Conservation (phyloP, 2,888 invertebrate species). For the Eupeodes luniger region DNA sequence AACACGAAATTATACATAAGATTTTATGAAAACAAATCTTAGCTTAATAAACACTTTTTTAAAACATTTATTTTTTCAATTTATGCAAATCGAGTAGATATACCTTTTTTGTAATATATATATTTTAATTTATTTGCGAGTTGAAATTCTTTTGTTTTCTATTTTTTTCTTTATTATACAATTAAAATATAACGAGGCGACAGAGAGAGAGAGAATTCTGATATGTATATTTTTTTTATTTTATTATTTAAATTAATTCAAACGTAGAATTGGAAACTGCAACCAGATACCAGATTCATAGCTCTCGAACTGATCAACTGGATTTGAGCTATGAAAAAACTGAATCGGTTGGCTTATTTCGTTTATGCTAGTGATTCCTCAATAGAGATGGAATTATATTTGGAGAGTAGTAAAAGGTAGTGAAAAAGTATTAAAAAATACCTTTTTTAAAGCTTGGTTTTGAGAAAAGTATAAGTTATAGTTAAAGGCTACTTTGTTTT, state of each 20-base stretch:
- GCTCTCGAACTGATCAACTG: conserved; percentile 76
- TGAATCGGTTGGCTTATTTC: conserved; percentile 72
- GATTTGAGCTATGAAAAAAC: conserved; percentile 74
- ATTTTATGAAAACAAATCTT: conserved; percentile 7
- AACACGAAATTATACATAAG: conserved; percentile 39
- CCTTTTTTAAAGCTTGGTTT: not conserved
- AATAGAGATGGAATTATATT: conserved; percentile 46
- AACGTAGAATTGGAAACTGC: conserved; percentile 75
- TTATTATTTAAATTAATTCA: conserved; percentile 47
- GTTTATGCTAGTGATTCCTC: conserved; percentile 59
- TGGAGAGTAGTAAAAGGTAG: conserved; percentile 30
- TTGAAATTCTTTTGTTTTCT: conserved; percentile 44
- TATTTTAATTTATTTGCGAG: conserved; percentile 42
- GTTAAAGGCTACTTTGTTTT: no score
- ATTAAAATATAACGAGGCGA: conserved; percentile 20
- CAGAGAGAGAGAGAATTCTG: conserved; percentile 47
- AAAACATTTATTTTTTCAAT: conserved; percentile 37
- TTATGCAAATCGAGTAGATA: conserved; percentile 22
- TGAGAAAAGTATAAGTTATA: not conserved
- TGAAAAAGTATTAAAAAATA: not conserved
- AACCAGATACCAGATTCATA: conserved; percentile 76
- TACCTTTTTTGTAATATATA: conserved; percentile 35
- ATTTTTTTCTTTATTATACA: conserved; percentile 21
- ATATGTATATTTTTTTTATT: not conserved
- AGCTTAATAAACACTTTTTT: conserved; percentile 7